Evolutionary conservation across 1,140 invertebrate species (phyloP), one percentile per base, ranked within the genome.

Genomic region (Meteorus sp.): DNA sequence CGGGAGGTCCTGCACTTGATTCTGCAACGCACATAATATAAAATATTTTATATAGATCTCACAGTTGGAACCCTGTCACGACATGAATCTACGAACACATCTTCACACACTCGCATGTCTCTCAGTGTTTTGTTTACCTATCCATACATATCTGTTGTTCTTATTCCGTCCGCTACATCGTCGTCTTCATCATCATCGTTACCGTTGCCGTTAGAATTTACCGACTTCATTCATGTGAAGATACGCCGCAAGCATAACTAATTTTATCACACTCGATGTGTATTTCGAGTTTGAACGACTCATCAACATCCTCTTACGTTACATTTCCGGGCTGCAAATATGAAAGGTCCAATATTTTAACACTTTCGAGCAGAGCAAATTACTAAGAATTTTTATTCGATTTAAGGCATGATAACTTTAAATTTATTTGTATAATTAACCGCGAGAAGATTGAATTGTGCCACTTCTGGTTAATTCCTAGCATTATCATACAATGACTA

Each of bases 181-280:
- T 5, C 9, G 4, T 29, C 4, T 4, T 29, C 35, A 4, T 8
- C 35, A 4, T 39, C 13, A 13, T 39, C 35, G 35, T 25, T 50
- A 53, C 50, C 50, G 64, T 48, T 48, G 8, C 45, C 27, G 45
- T 17, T 65, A 43, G 50, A 53, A 66, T 27, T 9, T 60, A 67
- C 58, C 45, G 35, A 67, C 59, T 71, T 69, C 67, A 69, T 69
- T 71, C 65, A 66, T 58, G 60, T 68, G 65, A 59, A 71, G 52
- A 20, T 59, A 51, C 60, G 65, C 63, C 63, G 64, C 59, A 56
- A 31, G 39, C 37, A 45, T 61, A 43, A 23, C 25, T 31, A 48
- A 48, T 48, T 27, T 50, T 39, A 15, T 33, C 55, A 35, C 23
- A 29, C 29, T n/a, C 20, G 29, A 29, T 9, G 27, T 29, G 27